Conservation (phyloP, 2,888 invertebrate genomes). For the Parnassius apollo region DNA sequence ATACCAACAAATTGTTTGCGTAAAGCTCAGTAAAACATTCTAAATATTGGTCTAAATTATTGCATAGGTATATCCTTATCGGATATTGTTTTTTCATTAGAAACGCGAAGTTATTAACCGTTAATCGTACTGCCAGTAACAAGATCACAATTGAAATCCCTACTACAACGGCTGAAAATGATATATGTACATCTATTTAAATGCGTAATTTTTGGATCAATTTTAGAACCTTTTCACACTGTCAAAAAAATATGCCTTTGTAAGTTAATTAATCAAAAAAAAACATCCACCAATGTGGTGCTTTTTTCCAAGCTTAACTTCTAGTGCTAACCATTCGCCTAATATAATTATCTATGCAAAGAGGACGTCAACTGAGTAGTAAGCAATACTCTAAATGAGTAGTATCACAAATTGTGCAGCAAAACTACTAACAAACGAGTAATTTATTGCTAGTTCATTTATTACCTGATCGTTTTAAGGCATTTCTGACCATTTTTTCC, state of each 20-base stretch:
- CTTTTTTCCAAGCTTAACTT: conserved; percentile 64
- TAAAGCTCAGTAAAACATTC: conserved; percentile 76
- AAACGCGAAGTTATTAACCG: conserved; percentile 59
- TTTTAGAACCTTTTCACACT: conserved; percentile 11
- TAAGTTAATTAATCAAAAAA: conserved; percentile 1
- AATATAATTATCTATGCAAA: conserved; percentile 76
- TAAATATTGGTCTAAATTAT: conserved; percentile 81
- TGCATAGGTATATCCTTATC: conserved; percentile 52
- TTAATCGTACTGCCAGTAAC: conserved; percentile 38
- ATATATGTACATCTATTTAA: conserved; percentile 39
- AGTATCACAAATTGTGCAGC: conserved; percentile 75
- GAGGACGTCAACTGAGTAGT: conserved; percentile 73
- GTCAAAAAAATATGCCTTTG: not conserved
- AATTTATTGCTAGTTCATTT: conserved; percentile 74
- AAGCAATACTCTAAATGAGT: conserved; percentile 71
- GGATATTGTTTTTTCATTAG: conserved; percentile 43
- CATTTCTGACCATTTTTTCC: conserved; percentile 33
- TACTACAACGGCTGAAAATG: conserved; percentile 31
- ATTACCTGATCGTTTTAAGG: conserved; percentile 69
- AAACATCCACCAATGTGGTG: not conserved
- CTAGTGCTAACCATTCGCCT: conserved; percentile 59
- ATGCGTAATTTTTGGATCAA: conserved; percentile 9
- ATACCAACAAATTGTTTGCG: conserved; percentile 69
- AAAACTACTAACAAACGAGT: conserved; percentile 63
- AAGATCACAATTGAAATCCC: conserved; percentile 24